These are phyloP conservation scores for Strix occidentalis DNA, from an alignment of 2,797 vertebrate species.

Conservation along the genomic window DNA sequence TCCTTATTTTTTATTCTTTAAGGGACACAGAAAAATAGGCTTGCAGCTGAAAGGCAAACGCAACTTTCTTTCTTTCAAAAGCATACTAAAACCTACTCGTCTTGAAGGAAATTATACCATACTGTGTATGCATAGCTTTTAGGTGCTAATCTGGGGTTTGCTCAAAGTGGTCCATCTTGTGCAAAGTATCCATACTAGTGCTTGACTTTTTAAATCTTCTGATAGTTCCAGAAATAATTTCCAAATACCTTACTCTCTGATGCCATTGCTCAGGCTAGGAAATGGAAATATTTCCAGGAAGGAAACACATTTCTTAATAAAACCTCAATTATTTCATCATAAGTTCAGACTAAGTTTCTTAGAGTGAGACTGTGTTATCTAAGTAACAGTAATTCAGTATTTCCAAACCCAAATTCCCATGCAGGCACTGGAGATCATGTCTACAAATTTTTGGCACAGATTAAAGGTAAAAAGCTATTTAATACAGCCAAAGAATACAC, in stretches of 20 bases:
- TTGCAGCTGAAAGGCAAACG: background rate
- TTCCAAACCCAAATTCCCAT: background rate
- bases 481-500: background rate
- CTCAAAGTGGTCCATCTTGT: background rate
- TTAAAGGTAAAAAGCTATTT: background rate
- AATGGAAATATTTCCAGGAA: background rate
- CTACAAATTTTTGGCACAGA: background rate
- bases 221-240: background rate
- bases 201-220: background rate
- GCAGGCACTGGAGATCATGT: background rate
- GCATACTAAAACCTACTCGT: background rate
- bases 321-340: background rate
- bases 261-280: background rate
- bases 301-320: background rate
- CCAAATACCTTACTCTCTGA: background rate
- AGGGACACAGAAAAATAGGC: background rate
- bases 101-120: background rate
- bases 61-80: background rate
- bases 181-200: background rate
- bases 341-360: background rate
- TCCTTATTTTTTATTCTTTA: background rate
- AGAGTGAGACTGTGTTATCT: background rate
- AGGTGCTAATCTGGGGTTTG: background rate
- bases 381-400: background rate
- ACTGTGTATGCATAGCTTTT: background rate